Evolutionary conservation across 2,797 vertebrate species (phyloP).

Genomic region (Momotus momota): DNA sequence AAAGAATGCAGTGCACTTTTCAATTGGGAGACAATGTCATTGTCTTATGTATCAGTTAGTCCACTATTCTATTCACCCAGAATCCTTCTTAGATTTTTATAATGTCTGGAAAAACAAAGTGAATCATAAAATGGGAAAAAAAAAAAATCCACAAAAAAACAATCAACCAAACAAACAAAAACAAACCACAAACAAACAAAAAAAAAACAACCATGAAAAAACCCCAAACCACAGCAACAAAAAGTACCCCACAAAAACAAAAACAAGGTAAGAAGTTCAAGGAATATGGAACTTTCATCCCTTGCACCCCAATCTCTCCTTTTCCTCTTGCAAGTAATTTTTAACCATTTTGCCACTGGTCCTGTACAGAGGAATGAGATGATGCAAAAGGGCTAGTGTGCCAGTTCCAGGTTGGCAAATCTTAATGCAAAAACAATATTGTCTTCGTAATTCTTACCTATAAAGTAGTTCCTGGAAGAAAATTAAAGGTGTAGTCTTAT

Average conservation of each 20-base stretch:
- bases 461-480: neutral
- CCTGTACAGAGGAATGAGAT: neutral
- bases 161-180: too few species aligned
- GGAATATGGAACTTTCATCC: neutral
- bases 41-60: neutral
- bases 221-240: too few species aligned
- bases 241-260: too few species aligned
- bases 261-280: neutral
- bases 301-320: neutral
- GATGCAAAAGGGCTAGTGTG: neutral
- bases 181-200: too few species aligned
- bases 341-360: neutral
- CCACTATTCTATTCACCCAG: neutral
- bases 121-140: neutral
- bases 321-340: neutral
- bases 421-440: neutral
- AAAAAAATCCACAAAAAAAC: too few species aligned
- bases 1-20: neutral
- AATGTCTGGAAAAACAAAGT: too few species aligned
- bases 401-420: neutral
- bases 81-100: neutral
- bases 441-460: neutral
- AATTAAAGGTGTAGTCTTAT: neutral
- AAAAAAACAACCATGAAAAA: too few species aligned
- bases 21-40: neutral